A percentile compares a stretch with the other conserved stretches of the same genome.
Evolutionary conservation across 2,888 invertebrate genomes (phyloP).

Genomic region (Mylabris sibirica): DNA sequence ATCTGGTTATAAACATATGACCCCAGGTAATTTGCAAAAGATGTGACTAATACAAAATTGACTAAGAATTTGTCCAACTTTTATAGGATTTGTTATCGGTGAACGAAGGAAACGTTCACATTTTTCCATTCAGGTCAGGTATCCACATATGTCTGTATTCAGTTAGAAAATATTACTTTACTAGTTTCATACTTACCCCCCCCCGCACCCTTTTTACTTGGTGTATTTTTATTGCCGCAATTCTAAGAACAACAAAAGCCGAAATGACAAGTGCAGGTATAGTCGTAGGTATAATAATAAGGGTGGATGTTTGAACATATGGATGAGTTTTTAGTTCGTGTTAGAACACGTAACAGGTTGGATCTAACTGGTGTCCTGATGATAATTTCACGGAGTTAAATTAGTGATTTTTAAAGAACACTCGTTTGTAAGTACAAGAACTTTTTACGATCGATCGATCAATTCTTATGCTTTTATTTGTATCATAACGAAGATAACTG

Average conservation of each 20-base stretch:
- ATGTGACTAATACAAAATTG: too few species aligned
- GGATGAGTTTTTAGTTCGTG: neutral
- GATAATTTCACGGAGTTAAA: neutral
- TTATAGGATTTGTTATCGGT: too few species aligned
- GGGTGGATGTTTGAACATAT: neutral
- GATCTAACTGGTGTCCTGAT: neutral
- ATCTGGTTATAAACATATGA: too few species aligned
- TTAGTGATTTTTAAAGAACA: too few species aligned
- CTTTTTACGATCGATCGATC: too few species aligned
- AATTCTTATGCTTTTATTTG: too few species aligned
- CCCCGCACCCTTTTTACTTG: neutral
- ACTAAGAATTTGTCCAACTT: too few species aligned
- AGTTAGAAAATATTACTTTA: neutral
- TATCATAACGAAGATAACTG: too few species aligned
- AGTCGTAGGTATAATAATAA: neutral
- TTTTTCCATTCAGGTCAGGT: neutral
- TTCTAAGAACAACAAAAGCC: conserved; percentile 5
- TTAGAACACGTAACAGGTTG: neutral
- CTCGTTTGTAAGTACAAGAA: too few species aligned
- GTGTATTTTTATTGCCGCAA: conserved; percentile 2
- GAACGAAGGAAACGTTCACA: neutral
- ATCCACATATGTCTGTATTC: neutral
- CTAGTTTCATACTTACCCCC: neutral
- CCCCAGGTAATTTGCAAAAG: too few species aligned
- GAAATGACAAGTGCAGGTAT: conserved; percentile 8